Conservation (phyloP, 2,888 invertebrate genomes). For the Tetropium fuscum region DNA sequence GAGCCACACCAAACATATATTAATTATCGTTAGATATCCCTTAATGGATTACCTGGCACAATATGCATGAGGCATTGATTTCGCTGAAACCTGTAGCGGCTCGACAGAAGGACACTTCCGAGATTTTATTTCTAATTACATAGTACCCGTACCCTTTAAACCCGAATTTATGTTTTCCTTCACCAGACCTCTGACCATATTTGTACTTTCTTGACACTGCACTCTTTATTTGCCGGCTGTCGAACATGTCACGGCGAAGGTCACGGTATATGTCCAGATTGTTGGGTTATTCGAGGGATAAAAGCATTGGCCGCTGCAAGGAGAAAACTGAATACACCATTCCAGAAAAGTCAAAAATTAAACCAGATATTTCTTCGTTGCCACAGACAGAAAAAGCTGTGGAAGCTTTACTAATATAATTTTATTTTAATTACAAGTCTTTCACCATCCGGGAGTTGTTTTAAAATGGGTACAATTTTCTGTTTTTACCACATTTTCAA, state of each 20-base stretch:
- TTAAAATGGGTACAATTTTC: too few species aligned
- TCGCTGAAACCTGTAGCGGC: conserved; percentile 19
- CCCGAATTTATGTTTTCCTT: conserved; percentile 1
- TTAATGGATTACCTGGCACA: conserved; percentile 21
- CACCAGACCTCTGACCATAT: conserved; percentile 8
- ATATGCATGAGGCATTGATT: conserved; percentile 34
- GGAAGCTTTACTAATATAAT: too few species aligned
- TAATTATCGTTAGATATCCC: conserved; percentile 35
- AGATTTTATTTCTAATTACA: conserved; percentile 10
- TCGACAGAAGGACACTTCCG: conserved; percentile 22
- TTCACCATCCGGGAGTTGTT: too few species aligned
- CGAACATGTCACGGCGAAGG: conserved; percentile 21
- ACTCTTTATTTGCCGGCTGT: conserved; percentile 22
- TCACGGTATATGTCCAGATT: not conserved
- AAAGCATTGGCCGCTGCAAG: too few species aligned
- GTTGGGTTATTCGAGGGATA: too few species aligned
- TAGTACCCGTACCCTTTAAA: not conserved
- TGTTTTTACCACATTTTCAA: too few species aligned
- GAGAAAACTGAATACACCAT: too few species aligned
- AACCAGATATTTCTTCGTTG: too few species aligned
- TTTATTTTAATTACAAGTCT: too few species aligned
- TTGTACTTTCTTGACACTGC: conserved; percentile 24
- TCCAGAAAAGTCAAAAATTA: too few species aligned
- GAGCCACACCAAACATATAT: not conserved
- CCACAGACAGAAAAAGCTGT: too few species aligned